Evolutionary conservation across 2,888 invertebrate species (phyloP), one percentile per base, ranked within the genome.

Genomic region (Mythimna vitellina): DNA sequence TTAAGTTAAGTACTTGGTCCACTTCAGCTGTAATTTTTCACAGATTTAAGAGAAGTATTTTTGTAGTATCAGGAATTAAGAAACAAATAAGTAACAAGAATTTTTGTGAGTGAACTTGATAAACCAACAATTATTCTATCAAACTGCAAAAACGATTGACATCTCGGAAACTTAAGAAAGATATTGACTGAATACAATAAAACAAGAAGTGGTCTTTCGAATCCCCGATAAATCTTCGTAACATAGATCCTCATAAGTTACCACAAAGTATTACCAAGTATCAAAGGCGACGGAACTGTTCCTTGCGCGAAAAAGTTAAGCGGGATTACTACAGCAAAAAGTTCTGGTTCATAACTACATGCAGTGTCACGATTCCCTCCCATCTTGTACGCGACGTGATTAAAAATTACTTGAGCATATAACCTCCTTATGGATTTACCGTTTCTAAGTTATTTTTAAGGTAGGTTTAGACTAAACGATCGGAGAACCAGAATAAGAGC

Each of bases 221-320:
- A 57, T 71, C n/a, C 17, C 20, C 0, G 58, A 49, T 78, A 78
- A 71, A 54, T 65, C 38, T 46, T 65, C 12, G 14, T 22, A 65
- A 22, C 46, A 12, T 49, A 61, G 22, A 56, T 79, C 51, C 65
- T 73, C 49, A 42, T 62, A 73, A 61, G 56, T 61, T 61, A 53
- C 56, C 42, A 35, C 73, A 79, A 76, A 76, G 80, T 73, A 61
- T 79, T 79, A 65, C 80, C 76, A 76, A 83, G 81, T 73, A 80
- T 80, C 57, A 73, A 22, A 64, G 54, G n/a, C 49, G 65, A 63
- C 65, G 42, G 56, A 79, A 80, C 57, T 71, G 70, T 66, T 60
- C 61, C 46, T 38, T 67, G 67, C 46, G 46, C 42, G 25, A 64
- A 51, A 72, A 79, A 62, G 57, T 70, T 73, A 60, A 42, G 38